A percentile compares a stretch with the other conserved stretches of the same genome.
phyloP scores from a whole-genome alignment of 2,888 invertebrate genomes.

The Zaprionus lineosus region DNA sequence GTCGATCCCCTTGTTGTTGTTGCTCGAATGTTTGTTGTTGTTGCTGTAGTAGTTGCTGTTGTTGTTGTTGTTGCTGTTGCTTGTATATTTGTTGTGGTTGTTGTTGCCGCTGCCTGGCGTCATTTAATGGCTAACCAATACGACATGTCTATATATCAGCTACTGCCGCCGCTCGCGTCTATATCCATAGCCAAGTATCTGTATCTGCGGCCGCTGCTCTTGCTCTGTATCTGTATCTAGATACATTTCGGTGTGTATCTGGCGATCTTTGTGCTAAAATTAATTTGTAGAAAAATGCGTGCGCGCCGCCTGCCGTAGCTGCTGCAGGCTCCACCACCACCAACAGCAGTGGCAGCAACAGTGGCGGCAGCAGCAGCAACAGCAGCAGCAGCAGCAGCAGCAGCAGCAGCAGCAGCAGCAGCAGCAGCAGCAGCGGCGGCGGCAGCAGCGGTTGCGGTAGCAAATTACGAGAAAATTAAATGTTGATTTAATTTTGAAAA shows the following conservation, averaged over 20 bases:
- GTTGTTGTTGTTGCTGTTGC: conserved; percentile 36
- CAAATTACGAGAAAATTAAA: conserved; percentile 78
- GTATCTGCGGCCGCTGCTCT: conserved; percentile 30
- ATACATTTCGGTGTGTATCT: conserved; percentile 74
- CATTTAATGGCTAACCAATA: conserved; percentile 79
- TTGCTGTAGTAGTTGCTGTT: conserved; percentile 34
- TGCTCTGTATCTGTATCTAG: conserved; percentile 48
- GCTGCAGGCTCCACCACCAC: conserved; percentile 6
- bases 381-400: conserved; percentile 64
- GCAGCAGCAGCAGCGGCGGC: background rate
- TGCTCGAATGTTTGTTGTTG: conserved; percentile 25
- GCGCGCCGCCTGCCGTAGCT: conserved; percentile 60
- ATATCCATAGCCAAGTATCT: conserved; percentile 45
- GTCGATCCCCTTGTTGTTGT: conserved; percentile 55
- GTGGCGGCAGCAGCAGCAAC: conserved; percentile 16
- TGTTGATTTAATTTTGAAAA: conserved; percentile 78
- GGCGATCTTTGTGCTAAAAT: conserved; percentile 76
- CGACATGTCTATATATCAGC: conserved; percentile 61
- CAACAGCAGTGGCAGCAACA: conserved; percentile 8
- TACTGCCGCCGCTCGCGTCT: conserved; percentile 1
- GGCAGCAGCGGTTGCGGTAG: conserved; percentile 60
- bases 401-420: conserved; percentile 10
- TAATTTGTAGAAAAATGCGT: conserved; percentile 79
- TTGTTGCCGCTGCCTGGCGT: conserved; percentile 52
- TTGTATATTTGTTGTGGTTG: conserved; percentile 30